Percentiles rank a stretch among this genome's conserved stretches.
Conservation (phyloP, 2,797 vertebrate species). For the Rhinatrema bivittatum region DNA sequence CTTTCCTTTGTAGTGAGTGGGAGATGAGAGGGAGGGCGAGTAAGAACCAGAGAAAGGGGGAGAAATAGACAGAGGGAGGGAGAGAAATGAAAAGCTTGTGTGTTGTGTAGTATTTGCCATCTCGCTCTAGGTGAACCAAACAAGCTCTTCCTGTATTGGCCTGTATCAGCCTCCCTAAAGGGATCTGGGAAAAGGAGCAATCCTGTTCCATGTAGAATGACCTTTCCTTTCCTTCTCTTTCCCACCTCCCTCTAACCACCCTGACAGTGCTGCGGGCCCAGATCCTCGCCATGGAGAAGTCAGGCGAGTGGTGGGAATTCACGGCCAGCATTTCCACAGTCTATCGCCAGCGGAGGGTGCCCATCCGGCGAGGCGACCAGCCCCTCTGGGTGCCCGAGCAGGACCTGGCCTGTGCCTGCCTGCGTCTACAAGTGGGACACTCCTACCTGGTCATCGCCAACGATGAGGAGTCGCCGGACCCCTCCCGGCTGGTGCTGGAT, state of each 20-base stretch:
- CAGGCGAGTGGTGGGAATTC: conserved; percentile 77
- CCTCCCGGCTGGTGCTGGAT: conserved; percentile 69
- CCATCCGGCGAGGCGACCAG: conserved; percentile 58
- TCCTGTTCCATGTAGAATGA: background rate
- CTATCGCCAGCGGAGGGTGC: conserved; percentile 56
- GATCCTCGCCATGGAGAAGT: conserved; percentile 65
- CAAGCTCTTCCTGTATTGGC: background rate
- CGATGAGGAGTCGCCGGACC: conserved; percentile 59
- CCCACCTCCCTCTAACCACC: background rate
- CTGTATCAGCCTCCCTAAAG: too few species aligned
- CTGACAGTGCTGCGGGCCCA: conserved; percentile 71
- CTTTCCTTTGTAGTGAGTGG: too few species aligned
- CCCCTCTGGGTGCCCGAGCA: conserved; percentile 76
- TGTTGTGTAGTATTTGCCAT: too few species aligned
- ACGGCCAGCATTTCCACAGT: conserved; percentile 66
- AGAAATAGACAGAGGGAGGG: background rate
- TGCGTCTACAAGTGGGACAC: conserved; percentile 60
- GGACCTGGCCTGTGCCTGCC: conserved; percentile 74
- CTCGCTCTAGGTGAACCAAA: too few species aligned
- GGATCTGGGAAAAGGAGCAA: too few species aligned
- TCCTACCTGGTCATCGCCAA: conserved; percentile 65
- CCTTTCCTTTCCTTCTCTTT: background rate
- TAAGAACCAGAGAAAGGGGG: too few species aligned
- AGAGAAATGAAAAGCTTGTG: too few species aligned
- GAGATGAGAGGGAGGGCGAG: too few species aligned